Base-by-base conservation (phyloP, 1,140 invertebrate genomes). In the Maconellicoccus hirsutus region DNA sequence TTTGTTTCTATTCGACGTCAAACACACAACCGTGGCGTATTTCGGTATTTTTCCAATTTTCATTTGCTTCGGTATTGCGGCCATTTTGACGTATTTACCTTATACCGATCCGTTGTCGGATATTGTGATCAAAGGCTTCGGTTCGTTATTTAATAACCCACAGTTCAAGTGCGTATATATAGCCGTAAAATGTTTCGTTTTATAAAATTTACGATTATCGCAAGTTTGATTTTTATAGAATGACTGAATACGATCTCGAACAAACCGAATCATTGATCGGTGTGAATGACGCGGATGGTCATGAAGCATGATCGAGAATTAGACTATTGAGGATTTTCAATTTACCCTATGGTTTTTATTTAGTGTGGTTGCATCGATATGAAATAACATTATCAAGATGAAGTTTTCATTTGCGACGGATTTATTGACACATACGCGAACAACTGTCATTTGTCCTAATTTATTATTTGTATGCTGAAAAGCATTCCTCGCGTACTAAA, bases 21-120 rank as follows among this genome's bases (percentile, higher is more conserved):
- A 85, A 2, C 93, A 92, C 77, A 84, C 87, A 1, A 83, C 83
- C 71, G 80, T 89, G 75, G 93, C 93, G 78, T 94, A 92, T 78
- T 80, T 90, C 19, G 92, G 92, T 19, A 85, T 86, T 1, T 76
- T 92, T 75, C 90, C 91, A 42, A 87, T 93, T 81, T 84, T 93
- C 74, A 63, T 91, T 22, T 85, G 90, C 71, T 91, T 94, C 78
- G 80, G 93, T 71, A 84, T 86, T 69, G 85, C 92, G 6, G 87
- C 86, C 59, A 77, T 91, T 70, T 79, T 94, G 33, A 86, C 89
- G 38, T 87, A 92, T 78, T 92, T 89, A 76, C 90, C 94, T 76
- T 90, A 90, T 77, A 90, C 89, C 85, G 92, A 95, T 82, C 92
- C 92, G 7, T 69, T 75, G 33, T 29, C 73, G 16, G 71, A 75